A percentile compares a stretch with the other conserved stretches of the same genome.
Conservation (phyloP, 2,113 vertebrate species). For the Eulemur rufifrons region DNA sequence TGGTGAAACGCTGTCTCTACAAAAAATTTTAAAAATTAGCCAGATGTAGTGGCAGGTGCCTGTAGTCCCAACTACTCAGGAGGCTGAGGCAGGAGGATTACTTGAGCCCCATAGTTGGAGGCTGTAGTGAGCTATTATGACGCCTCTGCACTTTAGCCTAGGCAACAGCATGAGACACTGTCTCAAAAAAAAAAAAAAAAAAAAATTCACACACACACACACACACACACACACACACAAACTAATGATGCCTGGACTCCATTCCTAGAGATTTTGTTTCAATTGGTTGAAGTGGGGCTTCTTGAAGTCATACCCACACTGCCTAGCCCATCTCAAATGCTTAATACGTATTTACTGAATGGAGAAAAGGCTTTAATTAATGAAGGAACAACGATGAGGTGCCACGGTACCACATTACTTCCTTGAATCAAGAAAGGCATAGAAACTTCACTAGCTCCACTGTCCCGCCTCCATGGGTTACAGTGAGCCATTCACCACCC, state of each 20-base stretch:
- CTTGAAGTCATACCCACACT: neutral
- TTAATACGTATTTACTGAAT: neutral
- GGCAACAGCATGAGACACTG: no score
- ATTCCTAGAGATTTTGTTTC: conserved; percentile 17
- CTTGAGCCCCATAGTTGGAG: no score
- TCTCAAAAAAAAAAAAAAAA: no score
- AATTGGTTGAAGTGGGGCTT: neutral
- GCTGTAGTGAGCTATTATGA: no score
- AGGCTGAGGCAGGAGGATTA: no score
- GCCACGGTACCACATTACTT: neutral
- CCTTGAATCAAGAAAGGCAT: neutral
- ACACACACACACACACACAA: no score
- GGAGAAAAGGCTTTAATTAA: neutral
- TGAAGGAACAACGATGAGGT: neutral
- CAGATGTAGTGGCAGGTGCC: no score
- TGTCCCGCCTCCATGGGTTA: neutral
- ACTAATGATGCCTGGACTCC: neutral
- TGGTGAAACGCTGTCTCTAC: no score
- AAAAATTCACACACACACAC: no score
- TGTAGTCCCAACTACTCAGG: no score
- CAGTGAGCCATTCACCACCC: neutral
- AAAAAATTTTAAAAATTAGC: no score
- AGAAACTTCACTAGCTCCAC: neutral
- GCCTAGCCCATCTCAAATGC: neutral
- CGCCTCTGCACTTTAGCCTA: no score